phyloP scores from a whole-genome alignment of 1,140 invertebrate species.

The Neodiprion virginianus region DNA sequence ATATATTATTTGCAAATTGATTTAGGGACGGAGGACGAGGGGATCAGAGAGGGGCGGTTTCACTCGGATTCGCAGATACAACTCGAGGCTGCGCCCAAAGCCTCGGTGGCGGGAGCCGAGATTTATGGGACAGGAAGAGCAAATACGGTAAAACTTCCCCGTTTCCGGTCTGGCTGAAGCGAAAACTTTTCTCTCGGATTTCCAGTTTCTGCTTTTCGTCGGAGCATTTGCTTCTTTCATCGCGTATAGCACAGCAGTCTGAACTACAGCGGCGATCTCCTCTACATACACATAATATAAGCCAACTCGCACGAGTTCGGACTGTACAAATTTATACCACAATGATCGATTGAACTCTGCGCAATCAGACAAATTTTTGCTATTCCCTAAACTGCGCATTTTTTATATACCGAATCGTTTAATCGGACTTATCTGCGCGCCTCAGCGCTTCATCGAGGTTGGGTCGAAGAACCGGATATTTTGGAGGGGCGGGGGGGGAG shows the following conservation, averaged over 20 bases:
- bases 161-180: slow-evolving; percentile 41
- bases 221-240: neutral
- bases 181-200: slow-evolving; percentile 45
- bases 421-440: neutral
- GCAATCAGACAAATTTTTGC: too few relatives aligned
- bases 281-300: neutral
- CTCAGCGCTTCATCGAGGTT: neutral
- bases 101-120: slow-evolving; percentile 39
- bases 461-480: neutral
- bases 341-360: neutral
- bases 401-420: neutral
- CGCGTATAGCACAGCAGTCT: neutral
- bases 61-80: neutral
- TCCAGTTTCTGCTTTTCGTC: slow-evolving; percentile 11
- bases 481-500: neutral
- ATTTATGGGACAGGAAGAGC: slow-evolving; percentile 52
- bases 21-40: slow-evolving; percentile 26
- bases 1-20: slow-evolving; percentile 36
- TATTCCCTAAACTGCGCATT: too few relatives aligned
- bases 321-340: neutral
- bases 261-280: neutral
- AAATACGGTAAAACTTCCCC: slow-evolving; percentile 52
- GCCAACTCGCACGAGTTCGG: neutral
- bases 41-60: neutral
- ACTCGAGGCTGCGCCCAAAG: slow-evolving; percentile 33